Conservation (phyloP, 2,888 invertebrate species). For the Pammene fasciana region DNA sequence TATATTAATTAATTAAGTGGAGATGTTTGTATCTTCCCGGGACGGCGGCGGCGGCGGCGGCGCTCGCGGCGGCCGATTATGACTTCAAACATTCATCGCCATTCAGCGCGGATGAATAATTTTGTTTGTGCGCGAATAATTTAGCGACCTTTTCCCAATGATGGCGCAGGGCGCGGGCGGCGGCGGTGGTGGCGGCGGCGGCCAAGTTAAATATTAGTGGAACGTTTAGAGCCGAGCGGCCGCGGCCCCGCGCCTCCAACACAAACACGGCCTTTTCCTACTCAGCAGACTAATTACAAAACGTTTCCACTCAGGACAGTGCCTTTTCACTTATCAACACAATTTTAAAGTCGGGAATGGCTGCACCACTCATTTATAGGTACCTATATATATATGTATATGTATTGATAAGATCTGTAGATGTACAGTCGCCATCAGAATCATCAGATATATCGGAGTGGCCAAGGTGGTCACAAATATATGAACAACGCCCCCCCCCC, state of each 20-base stretch:
- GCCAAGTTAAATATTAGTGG: slow-evolving; percentile 37
- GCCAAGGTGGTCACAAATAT: too few species aligned
- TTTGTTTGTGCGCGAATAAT: slow-evolving; percentile 38
- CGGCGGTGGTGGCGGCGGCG: too few species aligned
- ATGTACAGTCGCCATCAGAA: too few species aligned
- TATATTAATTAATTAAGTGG: background rate
- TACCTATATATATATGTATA: too few species aligned
- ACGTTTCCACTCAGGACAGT: background rate
- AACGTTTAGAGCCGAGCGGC: slow-evolving; percentile 21
- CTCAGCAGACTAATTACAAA: background rate
- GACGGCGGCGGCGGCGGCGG: background rate
- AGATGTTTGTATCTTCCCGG: background rate
- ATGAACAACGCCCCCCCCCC: too few species aligned
- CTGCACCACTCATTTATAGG: too few species aligned
- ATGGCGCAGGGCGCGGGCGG: slow-evolving; percentile 9
- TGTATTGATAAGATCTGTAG: too few species aligned
- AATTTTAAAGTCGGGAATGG: background rate
- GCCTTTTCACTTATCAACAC: background rate
- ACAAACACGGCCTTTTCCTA: slow-evolving; percentile 3
- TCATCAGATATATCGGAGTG: too few species aligned
- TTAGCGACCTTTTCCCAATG: slow-evolving; percentile 36
- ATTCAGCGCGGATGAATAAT: slow-evolving; percentile 39
- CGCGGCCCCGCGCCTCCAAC: background rate
- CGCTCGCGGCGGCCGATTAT: slow-evolving; percentile 6
- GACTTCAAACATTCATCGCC: slow-evolving; percentile 37